Evolutionary conservation across 2,113 vertebrate genomes (phyloP).

Genomic region (Oceanites oceanicus): DNA sequence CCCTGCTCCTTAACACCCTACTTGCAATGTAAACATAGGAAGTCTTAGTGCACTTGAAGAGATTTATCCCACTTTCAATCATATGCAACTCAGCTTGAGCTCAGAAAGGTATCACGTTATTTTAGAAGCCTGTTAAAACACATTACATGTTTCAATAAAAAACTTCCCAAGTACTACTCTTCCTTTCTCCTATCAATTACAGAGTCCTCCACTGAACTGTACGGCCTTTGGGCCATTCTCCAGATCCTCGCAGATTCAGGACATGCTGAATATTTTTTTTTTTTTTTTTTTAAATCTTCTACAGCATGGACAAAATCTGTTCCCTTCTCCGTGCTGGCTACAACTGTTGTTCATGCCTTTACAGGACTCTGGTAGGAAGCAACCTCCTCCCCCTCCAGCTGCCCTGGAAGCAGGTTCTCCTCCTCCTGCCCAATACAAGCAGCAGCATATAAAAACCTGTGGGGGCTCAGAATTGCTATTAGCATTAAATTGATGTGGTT

Average conservation of each 20-base stretch:
- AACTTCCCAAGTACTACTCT: not conserved
- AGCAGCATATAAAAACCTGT: not conserved
- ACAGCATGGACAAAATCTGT: not conserved
- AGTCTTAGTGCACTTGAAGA: not conserved
- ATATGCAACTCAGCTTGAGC: not conserved
- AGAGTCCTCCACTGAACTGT: not conserved
- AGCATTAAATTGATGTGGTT: not conserved
- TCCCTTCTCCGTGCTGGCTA: not conserved
- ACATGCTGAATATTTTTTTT: not conserved
- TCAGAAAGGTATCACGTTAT: not conserved
- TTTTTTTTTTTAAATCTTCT: not conserved
- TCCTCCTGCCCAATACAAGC: not conserved
- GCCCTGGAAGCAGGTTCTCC: not conserved
- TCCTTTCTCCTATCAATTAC: not conserved
- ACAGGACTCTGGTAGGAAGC: not conserved
- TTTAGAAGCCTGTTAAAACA: constrained; percentile 15
- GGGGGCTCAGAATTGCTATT: not conserved
- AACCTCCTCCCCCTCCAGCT: not conserved
- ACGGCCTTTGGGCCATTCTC: not conserved
- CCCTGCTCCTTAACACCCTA: not conserved
- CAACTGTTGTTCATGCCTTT: not conserved
- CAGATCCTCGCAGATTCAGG: not conserved
- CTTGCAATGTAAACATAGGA: not conserved
- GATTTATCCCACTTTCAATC: not conserved
- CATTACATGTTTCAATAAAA: not conserved